A percentile compares a stretch with the other conserved stretches of the same genome.
These are phyloP conservation scores for Aleiodes sp. DNA, from an alignment of 1,140 invertebrate species.

Conservation along the genomic window DNA sequence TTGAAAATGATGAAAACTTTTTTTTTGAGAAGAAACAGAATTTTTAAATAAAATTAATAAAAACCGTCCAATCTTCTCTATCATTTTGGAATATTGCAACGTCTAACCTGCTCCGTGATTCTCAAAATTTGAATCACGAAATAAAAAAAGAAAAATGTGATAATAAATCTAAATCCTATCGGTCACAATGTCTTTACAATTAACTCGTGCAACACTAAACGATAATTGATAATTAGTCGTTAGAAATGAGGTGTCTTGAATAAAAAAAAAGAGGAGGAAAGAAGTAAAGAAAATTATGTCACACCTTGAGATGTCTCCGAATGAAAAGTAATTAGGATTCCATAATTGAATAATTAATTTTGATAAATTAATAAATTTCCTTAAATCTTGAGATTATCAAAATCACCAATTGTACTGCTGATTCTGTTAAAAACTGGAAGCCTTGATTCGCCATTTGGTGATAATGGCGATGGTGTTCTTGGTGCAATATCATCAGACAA, in stretches of 20 bases:
- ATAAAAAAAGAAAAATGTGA: slow-evolving; percentile 26
- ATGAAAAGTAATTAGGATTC: slow-evolving; percentile 27
- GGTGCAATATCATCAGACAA: slow-evolving; percentile 52
- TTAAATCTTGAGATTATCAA: slow-evolving; percentile 71
- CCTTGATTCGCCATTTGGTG: slow-evolving; percentile 61
- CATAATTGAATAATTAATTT: slow-evolving; percentile 24
- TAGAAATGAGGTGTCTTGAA: not conserved
- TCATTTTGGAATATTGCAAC: slow-evolving; percentile 58
- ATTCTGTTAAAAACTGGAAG: slow-evolving; percentile 79
- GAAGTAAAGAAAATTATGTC: slow-evolving; percentile 15
- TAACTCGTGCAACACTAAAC: not conserved
- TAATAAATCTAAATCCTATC: not conserved
- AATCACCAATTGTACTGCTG: slow-evolving; percentile 70
- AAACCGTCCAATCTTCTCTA: slow-evolving; percentile 36
- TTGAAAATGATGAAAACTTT: not conserved
- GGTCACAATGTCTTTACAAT: slow-evolving; percentile 12
- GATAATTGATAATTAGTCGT: slow-evolving; percentile 7
- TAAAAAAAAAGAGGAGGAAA: slow-evolving; percentile 4
- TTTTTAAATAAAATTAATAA: slow-evolving; percentile 6
- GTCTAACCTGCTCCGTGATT: slow-evolving; percentile 50
- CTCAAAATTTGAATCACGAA: slow-evolving; percentile 16
- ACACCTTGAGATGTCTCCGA: slow-evolving; percentile 5
- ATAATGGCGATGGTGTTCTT: slow-evolving; percentile 64
- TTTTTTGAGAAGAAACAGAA: not conserved
- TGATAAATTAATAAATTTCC: too few species aligned